phyloP scores from a whole-genome alignment of 2,113 vertebrate genomes.

The Canis aureus region DNA sequence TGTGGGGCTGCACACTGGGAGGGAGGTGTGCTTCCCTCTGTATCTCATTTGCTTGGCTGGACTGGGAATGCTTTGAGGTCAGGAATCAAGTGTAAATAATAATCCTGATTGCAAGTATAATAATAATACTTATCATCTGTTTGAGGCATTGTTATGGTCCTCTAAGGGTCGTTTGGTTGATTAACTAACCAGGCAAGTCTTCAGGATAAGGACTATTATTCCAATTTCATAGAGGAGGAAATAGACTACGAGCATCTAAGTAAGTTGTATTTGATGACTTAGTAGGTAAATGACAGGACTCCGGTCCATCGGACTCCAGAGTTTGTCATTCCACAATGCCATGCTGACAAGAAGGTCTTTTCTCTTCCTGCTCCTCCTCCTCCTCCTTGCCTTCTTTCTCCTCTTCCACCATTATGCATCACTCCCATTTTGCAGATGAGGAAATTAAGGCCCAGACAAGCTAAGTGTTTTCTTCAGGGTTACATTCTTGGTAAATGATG shows the following conservation, averaged over 20 bases:
- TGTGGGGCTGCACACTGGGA: not conserved
- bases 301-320: not conserved
- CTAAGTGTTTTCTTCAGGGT: not conserved
- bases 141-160: not conserved
- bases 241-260: not conserved
- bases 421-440: constrained; percentile 29
- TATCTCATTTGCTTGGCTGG: not conserved
- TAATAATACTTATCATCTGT: not conserved
- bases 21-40: not conserved
- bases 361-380: not conserved
- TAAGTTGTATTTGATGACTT: not conserved
- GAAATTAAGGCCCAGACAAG: not conserved
- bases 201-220: not conserved
- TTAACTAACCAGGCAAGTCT: not conserved
- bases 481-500: not conserved
- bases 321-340: not conserved
- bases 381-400: not conserved
- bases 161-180: not conserved
- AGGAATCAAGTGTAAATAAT: constrained; percentile 16
- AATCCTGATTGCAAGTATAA: not conserved
- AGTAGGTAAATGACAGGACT: not conserved
- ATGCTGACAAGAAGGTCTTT: not conserved
- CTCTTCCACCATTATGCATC: not conserved
- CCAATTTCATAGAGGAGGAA: not conserved
- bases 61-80: not conserved